phyloP scores from a whole-genome alignment of 2,797 vertebrate species.

The Tachyglossus aculeatus region DNA sequence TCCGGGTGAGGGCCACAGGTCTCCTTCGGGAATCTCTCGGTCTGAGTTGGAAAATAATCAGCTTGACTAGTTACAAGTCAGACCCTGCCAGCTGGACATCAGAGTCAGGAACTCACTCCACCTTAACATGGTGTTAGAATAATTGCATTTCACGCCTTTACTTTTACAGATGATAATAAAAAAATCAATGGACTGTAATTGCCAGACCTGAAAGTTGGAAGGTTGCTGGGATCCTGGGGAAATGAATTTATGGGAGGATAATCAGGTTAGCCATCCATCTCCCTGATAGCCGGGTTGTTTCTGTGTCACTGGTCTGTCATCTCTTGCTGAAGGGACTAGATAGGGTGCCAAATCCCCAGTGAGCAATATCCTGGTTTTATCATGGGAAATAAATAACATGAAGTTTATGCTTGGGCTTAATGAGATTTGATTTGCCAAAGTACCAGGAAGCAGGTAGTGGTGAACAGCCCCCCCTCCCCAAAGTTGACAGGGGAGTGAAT shows the following conservation, averaged over 20 bases:
- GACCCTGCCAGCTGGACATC: constrained; percentile 2
- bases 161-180: constrained; percentile 59
- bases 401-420: constrained; percentile 41
- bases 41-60: not conserved
- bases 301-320: constrained; percentile 54
- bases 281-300: constrained; percentile 33
- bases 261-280: constrained; percentile 60
- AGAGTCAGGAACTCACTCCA: not conserved
- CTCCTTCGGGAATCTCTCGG: too few relatives aligned
- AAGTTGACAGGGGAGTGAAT: constrained; percentile 15
- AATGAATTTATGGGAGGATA: constrained; percentile 40
- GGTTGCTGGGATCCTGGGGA: constrained; percentile 16
- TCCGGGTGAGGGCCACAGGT: not conserved
- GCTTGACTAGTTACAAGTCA: not conserved
- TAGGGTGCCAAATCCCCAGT: constrained; percentile 18
- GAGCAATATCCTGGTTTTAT: constrained; percentile 70
- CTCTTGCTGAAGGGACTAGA: constrained; percentile 54
- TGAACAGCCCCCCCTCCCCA: not conserved
- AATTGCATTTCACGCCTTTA: constrained; percentile 57
- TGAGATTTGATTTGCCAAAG: constrained; percentile 44
- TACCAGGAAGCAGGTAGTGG: constrained; percentile 35
- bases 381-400: constrained; percentile 52
- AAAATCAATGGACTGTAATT: constrained; percentile 37
- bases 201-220: constrained; percentile 31
- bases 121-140: constrained; percentile 17